These are phyloP conservation scores for Holacanthella duospinosa DNA, from an alignment of 2,888 invertebrate genomes.

Conservation along the genomic window DNA sequence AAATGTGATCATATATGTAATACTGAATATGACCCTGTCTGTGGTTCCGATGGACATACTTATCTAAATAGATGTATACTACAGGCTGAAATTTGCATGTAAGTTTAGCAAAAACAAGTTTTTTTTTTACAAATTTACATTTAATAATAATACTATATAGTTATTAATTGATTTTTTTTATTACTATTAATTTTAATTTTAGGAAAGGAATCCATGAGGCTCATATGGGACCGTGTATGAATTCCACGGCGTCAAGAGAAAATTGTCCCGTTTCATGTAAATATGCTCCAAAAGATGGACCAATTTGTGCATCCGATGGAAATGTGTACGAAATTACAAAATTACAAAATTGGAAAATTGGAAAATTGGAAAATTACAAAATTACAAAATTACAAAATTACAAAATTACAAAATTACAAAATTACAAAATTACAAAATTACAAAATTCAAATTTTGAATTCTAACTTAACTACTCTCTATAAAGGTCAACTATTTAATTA, in stretches of 20 bases:
- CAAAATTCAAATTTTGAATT: no score
- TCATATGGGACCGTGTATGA: conserved; percentile 55
- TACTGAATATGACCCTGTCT: conserved; percentile 73
- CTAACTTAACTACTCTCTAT: no score
- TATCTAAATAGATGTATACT: conserved; percentile 68
- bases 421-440: no score
- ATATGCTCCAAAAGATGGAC: conserved; percentile 74
- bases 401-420: no score
- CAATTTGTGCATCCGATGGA: conserved; percentile 83
- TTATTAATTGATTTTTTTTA: background rate
- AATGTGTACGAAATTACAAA: conserved; percentile 49
- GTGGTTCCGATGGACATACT: conserved; percentile 69
- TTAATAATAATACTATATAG: background rate
- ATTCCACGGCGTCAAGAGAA: conserved; percentile 69
- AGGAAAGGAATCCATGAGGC: conserved; percentile 54
- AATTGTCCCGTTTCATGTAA: conserved; percentile 82
- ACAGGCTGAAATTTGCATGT: conserved; percentile 66
- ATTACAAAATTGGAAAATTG: no score
- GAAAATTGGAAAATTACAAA: no score
- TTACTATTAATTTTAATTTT: conserved; percentile 39
- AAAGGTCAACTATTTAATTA: no score
- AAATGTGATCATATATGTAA: conserved; percentile 64
- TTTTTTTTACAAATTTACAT: background rate
- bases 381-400: no score
- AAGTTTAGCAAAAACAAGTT: no score